phyloP scores from a whole-genome alignment of 1,140 invertebrate species.

The Drosophila kurseongensis region DNA sequence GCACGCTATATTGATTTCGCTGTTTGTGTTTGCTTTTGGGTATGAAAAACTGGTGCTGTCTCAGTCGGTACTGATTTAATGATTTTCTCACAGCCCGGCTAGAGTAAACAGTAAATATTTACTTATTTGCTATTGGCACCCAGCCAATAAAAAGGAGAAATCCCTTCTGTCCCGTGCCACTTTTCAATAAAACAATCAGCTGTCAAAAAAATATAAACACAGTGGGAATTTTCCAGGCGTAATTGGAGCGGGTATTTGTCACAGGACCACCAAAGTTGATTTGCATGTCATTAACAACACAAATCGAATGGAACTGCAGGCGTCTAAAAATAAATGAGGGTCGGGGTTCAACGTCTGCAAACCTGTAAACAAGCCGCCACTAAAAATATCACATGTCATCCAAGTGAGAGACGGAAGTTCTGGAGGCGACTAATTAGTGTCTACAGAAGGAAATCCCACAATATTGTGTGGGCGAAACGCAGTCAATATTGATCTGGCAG shows the following conservation, averaged over 20 bases:
- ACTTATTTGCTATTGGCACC: conserved; percentile 41
- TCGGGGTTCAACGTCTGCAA: conserved; percentile 7
- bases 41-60: background rate
- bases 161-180: conserved; percentile 18
- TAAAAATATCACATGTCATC: conserved; percentile 76
- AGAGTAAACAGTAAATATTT: conserved; percentile 72
- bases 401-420: conserved; percentile 24
- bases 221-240: conserved; percentile 3
- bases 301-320: conserved; percentile 48
- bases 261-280: conserved; percentile 72
- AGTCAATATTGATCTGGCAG: conserved; percentile 25
- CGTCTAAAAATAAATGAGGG: conserved; percentile 62
- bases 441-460: conserved; percentile 10
- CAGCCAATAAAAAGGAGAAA: background rate
- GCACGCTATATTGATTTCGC: conserved; percentile 48
- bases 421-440: conserved; percentile 64
- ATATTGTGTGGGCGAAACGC: conserved; percentile 6
- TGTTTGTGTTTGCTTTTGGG: conserved; percentile 7
- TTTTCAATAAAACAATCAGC: conserved; percentile 77
- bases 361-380: conserved; percentile 66
- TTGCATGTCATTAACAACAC: conserved; percentile 74
- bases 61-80: conserved; percentile 50
- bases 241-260: conserved; percentile 25
- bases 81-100: conserved; percentile 60
- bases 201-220: conserved; percentile 59